These are phyloP conservation scores for Cydia amplana DNA, from an alignment of 1,140 invertebrate genomes.

Conservation along the genomic window DNA sequence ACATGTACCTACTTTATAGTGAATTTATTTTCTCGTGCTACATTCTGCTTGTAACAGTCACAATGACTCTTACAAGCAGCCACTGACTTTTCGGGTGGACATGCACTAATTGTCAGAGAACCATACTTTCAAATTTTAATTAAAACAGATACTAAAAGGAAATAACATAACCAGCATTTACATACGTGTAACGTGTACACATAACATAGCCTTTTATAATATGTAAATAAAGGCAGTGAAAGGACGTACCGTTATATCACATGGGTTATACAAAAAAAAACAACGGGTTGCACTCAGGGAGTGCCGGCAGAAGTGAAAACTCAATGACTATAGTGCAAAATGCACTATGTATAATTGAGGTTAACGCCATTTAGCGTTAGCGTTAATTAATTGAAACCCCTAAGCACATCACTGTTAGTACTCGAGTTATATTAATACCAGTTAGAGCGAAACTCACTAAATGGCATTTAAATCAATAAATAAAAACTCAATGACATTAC, in stretches of 20 bases:
- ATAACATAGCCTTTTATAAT: conserved; percentile 10
- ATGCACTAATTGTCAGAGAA: conserved; percentile 29
- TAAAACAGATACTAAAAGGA: neutral
- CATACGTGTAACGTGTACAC: neutral
- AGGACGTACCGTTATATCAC: neutral
- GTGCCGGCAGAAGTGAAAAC: no score
- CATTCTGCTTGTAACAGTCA: neutral
- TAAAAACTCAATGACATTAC: no score
- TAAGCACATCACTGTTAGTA: no score
- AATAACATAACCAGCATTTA: conserved; percentile 23
- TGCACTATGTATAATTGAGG: no score
- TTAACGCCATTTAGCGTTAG: no score
- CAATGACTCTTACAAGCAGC: neutral
- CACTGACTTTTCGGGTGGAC: conserved; percentile 8
- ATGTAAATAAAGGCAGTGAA: conserved; percentile 6
- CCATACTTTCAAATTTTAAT: conserved; percentile 31
- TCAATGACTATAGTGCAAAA: no score
- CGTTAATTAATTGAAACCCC: no score
- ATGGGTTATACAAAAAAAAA: neutral
- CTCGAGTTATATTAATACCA: no score
- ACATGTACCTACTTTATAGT: neutral
- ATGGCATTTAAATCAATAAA: no score
- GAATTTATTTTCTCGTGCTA: neutral
- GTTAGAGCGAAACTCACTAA: no score
- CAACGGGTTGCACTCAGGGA: no score